Conservation (phyloP, 2,113 vertebrate species). For the Pelecanus crispus region DNA sequence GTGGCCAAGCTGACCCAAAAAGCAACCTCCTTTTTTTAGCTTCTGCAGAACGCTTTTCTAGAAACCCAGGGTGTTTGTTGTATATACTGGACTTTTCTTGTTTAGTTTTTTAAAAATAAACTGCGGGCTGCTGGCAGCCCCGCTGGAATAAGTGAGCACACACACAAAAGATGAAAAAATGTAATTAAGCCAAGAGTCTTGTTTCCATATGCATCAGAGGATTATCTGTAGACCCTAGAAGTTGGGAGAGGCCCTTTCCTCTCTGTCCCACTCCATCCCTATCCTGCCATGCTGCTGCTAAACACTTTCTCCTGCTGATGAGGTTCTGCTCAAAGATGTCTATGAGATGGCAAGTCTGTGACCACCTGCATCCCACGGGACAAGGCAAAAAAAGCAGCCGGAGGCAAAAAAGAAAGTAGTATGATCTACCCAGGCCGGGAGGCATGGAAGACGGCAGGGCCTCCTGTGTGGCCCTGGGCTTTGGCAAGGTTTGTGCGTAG, state of each 20-base stretch:
- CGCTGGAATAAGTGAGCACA: slow-evolving; percentile 2
- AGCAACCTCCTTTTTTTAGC: slow-evolving; percentile 11
- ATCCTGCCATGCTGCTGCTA: not conserved
- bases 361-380: not conserved
- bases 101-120: slow-evolving; percentile 53
- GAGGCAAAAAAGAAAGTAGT: not conserved
- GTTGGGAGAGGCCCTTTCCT: not conserved
- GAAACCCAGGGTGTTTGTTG: not conserved
- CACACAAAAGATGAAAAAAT: not conserved
- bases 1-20: not conserved
- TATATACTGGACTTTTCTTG: slow-evolving; percentile 3
- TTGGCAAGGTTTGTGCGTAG: not conserved
- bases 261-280: not conserved
- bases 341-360: not conserved
- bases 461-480: not conserved
- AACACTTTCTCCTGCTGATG: not conserved
- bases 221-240: not conserved
- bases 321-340: not conserved
- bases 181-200: not conserved
- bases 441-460: fast-evolving
- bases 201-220: not conserved
- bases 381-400: not conserved
- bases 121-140: not conserved
- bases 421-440: not conserved
- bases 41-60: not conserved